Percentiles rank a stretch among this genome's conserved stretches.
These are phyloP conservation scores for Punctoribates punctum DNA, from an alignment of 2,888 invertebrate genomes.

Conservation along the genomic window DNA sequence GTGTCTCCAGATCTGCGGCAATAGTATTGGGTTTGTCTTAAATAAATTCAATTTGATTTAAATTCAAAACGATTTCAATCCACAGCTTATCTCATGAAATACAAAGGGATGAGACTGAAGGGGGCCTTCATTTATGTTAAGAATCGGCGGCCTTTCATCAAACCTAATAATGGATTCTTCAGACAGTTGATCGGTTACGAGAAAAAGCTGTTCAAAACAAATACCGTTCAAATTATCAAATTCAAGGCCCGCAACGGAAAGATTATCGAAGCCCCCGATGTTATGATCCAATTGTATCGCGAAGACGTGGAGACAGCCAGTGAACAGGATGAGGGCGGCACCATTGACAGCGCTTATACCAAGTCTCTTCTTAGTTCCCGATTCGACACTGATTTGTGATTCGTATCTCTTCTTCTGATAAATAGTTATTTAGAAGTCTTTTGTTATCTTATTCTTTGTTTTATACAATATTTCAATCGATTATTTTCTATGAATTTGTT, in stretches of 20 bases:
- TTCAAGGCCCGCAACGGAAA: constrained; percentile 57
- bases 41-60: neutral
- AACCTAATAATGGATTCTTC: constrained; percentile 88
- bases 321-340: too few relatives aligned
- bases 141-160: constrained; percentile 68
- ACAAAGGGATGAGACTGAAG: constrained; percentile 69
- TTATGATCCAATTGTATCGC: too few relatives aligned
- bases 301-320: too few relatives aligned
- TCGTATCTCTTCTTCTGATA: too few relatives aligned
- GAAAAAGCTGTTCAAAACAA: constrained; percentile 63
- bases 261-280: constrained; percentile 63
- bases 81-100: constrained; percentile 76
- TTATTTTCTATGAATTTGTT: too few relatives aligned
- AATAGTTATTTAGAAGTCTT: too few relatives aligned
- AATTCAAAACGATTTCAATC: neutral
- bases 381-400: too few relatives aligned
- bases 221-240: constrained; percentile 47
- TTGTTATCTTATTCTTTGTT: too few relatives aligned
- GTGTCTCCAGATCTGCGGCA: neutral
- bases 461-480: too few relatives aligned
- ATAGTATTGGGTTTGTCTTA: neutral
- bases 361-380: too few relatives aligned
- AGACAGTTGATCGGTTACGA: constrained; percentile 81
- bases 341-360: too few relatives aligned
- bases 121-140: constrained; percentile 73